Evolutionary conservation across 2,113 vertebrate genomes (phyloP), one percentile per base, ranked within the genome.

Genomic region (Chionodraco myersi): DNA sequence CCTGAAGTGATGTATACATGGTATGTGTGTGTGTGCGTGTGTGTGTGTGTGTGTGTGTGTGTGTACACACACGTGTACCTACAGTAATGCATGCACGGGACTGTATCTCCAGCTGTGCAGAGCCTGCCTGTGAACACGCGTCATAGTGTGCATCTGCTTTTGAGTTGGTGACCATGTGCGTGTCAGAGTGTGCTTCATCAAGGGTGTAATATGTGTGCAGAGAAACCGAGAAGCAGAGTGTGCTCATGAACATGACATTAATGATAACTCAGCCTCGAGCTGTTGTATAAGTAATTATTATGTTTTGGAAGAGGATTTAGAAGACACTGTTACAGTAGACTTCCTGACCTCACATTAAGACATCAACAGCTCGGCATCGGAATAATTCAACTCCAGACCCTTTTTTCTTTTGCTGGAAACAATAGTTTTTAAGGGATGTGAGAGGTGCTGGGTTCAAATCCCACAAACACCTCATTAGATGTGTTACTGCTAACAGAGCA

Each of bases 281-380:
- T 77, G 71, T 79, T 68, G 64, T 72, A 61, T 83, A 77, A 23
- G 75, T 60, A 26, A 70, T 66, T 57, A 58, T 82, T 79, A 52
- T 36, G 77, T 68, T 79, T 77, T 79, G 44, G 52, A 64, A 41
- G 36, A 80, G 69, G 6, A 71, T 89, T 65, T 72, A 23, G 1
- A 71, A 76, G 61, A 65, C 79, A 72, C 48, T 89, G 48, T 78
- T 75, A 10, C 21, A 1, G 15, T 30, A 56, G 61, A 75, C 51
- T 36, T 2, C 53, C 44, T 57, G 71, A 80, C 76, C 30, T 82
- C 6, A 21, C 52, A 53, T 44, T 21, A 67, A 56, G 45, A 45
- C 15, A 3, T 75, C 63, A 26, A 12, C 66, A 10, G 11, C 67
- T 45, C 51, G 0, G 3, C 10, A 5, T 26, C 4, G 60, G 69